These are phyloP conservation scores for Cosmia pyralina DNA, from an alignment of 2,888 invertebrate species.

Conservation along the genomic window DNA sequence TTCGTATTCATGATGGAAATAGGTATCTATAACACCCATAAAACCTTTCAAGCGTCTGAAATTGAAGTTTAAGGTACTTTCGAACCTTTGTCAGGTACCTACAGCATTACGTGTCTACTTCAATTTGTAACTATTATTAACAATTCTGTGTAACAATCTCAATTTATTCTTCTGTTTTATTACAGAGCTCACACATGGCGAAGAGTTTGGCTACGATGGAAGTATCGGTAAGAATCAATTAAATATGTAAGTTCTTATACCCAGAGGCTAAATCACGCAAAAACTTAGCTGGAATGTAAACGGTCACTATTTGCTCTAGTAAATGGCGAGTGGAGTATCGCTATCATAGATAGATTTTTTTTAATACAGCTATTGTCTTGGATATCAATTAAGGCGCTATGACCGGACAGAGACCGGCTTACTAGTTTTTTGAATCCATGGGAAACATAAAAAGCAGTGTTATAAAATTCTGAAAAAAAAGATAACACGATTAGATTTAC, in stretches of 20 bases:
- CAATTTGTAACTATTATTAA: constrained; percentile 9
- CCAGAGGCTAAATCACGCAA: constrained; percentile 39
- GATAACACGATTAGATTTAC: no score
- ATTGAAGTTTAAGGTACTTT: constrained; percentile 1
- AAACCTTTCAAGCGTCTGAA: not conserved
- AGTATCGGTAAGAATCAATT: constrained; percentile 83
- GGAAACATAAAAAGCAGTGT: no score
- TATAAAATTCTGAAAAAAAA: no score
- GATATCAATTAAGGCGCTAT: no score
- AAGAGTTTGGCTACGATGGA: constrained; percentile 91
- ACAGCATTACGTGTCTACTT: not conserved
- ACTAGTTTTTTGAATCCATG: no score
- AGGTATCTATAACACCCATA: not conserved
- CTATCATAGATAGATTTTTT: not conserved
- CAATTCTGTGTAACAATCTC: not conserved
- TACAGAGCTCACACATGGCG: constrained; percentile 78
- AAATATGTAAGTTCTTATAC: constrained; percentile 6
- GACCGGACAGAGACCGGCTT: no score
- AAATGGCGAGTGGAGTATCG: constrained; percentile 14
- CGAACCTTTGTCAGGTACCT: constrained; percentile 7
- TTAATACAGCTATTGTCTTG: not conserved
- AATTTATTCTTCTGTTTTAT: constrained; percentile 67
- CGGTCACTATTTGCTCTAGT: constrained; percentile 39
- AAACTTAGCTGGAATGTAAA: constrained; percentile 22
- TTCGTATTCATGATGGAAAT: constrained; percentile 5